Base-by-base conservation (phyloP, 2,113 vertebrate species). In the Cyrtonyx montezumae region DNA sequence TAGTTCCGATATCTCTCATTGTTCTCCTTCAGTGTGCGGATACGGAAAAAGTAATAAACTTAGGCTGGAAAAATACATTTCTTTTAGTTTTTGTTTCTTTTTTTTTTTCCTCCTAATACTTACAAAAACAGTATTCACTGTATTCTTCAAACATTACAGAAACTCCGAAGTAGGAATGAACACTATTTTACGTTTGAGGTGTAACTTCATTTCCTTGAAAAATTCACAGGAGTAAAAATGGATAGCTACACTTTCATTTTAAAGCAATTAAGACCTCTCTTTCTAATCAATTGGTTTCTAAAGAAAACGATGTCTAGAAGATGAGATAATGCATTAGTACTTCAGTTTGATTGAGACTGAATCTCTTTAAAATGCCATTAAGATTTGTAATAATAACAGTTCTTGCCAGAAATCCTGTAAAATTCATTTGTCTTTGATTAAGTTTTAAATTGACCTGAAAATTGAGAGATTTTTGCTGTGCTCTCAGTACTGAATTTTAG, bases 381-480 rank as follows among this genome's bases (percentile, higher is more conserved):
- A 91, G 74, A 87, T 88, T 74, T 95, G 84, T 93, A 95, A 90
- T 94, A 93, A 91, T 94, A 96, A 95, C 55, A 80, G 53, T 84
- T 81, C 74, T 91, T 95, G 84, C 82, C 89, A 97, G 85, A 95
- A 93, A 93, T 88, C 23, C 46, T 87, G 56, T 84, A 78, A 75
- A 94, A 93, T 69, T 95, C 26, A 90, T 97, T 96, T 95, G 37
- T 88, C 84, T 90, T 93, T 96, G 82, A 96, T 96, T 96, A 95
- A 93, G 77, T 67, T 95, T 95, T 85, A 96, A 95, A 95, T 88
- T 87, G 92, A 95, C 70, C 93, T 95, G 91, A 94, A 96, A 97
- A 94, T 69, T 43, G 61, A 61, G 62, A 85, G 17, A 34, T 68
- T 90, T 95, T 95, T 91, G 15, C 82, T 91, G 37, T 67, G 37